phyloP scores from a whole-genome alignment of 1,140 invertebrate genomes.

The Drosophila gunungcola region DNA sequence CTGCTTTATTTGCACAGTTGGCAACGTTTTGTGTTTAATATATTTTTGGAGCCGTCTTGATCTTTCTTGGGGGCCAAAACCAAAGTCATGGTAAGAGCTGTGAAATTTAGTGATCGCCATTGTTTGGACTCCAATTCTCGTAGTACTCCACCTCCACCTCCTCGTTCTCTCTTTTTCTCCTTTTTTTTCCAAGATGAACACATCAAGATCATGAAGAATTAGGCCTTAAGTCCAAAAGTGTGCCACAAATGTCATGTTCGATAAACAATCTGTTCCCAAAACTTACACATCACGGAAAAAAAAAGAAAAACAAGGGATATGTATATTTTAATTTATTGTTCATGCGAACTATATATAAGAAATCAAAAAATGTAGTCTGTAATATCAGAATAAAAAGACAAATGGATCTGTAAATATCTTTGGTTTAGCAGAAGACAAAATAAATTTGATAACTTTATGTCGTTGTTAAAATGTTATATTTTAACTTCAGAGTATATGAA shows the following conservation, averaged over 20 bases:
- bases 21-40: constrained; percentile 11
- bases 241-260: constrained; percentile 69
- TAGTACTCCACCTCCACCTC: neutral
- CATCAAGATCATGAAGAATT: constrained; percentile 26
- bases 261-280: constrained; percentile 46
- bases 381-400: too few relatives aligned
- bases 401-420: too few relatives aligned
- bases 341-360: too few relatives aligned
- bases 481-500: too few relatives aligned
- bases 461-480: too few relatives aligned
- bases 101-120: constrained; percentile 42
- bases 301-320: too few relatives aligned
- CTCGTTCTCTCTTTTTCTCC: constrained; percentile 4
- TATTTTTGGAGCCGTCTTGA: constrained; percentile 37
- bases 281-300: neutral
- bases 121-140: constrained; percentile 30
- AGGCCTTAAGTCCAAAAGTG: constrained; percentile 49
- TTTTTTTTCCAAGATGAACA: constrained; percentile 12
- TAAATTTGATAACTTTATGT: too few relatives aligned
- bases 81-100: constrained; percentile 53
- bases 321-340: neutral
- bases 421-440: too few relatives aligned
- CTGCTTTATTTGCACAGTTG: constrained; percentile 69
- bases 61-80: constrained; percentile 26
- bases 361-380: too few relatives aligned